Base-by-base conservation (phyloP, 2,888 invertebrate species). In the Meganola albula region DNA sequence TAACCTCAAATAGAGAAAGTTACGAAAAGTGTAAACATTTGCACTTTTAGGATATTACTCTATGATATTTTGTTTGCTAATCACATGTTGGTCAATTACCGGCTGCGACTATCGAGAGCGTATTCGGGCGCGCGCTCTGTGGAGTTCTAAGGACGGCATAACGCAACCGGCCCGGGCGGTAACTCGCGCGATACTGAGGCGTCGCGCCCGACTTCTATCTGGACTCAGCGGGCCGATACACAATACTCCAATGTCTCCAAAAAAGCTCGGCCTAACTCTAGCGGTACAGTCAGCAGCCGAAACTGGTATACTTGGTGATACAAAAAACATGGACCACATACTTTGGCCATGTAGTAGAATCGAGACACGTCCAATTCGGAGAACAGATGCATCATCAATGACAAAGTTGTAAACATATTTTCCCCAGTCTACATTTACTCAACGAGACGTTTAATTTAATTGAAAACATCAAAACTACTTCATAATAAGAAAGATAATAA, bases 111-210 rank as follows among this genome's bases (percentile, higher is more conserved):
- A 66, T 72, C 77, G 78, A 54, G 63, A 66, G 62, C 68, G 71
- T 68, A 59, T 61, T 72, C 69, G 64, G 54, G 44, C 48, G 63
- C 64, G 63, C 59, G 66, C 46, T 58, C 48, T 57, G 49, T 42
- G 41, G 47, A 49, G 42, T 50, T 53, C 58, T 51, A 44, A 37
- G 42, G 48, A 61, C 65, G 59, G 49, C 72, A 64, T 67, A 28
- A 68, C 71, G 58, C 70, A 74, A 57, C 76, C 77, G 68, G 44
- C 58, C 53, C 63, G 64, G 50, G 32, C 64, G 69, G 63, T 43
- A 49, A 63, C 73, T 72, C 66, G 72, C 80, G 76, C 82, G 74
- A 61, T 71, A 84, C 83, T 84, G 76, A 64, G 48, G 34, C 44
- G 44, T 39, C 28, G 47, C 37, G 47, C 46, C 43, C 47, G 42